Evolutionary conservation across 1,140 invertebrate species (phyloP).

Genomic region (Batillaria attramentaria): DNA sequence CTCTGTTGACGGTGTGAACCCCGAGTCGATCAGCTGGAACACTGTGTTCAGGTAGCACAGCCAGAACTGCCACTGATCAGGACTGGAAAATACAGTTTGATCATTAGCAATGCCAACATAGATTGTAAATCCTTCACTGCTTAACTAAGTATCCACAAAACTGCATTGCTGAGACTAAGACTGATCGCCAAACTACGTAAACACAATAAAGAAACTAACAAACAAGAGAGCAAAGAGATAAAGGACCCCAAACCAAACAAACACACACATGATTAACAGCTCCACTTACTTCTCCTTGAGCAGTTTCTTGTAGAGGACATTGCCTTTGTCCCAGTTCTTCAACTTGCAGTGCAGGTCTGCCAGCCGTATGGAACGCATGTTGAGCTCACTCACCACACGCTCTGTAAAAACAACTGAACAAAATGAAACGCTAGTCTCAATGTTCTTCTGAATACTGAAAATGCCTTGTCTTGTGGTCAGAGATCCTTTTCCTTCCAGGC

Average conservation of each 20-base stretch:
- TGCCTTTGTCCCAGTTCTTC: slow-evolving; percentile 81
- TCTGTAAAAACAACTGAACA: slow-evolving; percentile 48
- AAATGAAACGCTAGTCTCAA: neutral
- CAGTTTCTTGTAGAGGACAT: slow-evolving; percentile 79
- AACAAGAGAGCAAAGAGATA: too few relatives aligned
- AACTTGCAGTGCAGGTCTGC: slow-evolving; percentile 83
- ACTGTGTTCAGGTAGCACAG: slow-evolving; percentile 68
- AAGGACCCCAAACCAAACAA: neutral
- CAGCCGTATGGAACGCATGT: slow-evolving; percentile 77
- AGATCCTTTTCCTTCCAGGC: too few relatives aligned
- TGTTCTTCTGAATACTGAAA: too few relatives aligned
- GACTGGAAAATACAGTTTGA: slow-evolving; percentile 74
- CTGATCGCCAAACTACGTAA: too few relatives aligned
- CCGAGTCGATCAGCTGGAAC: slow-evolving; percentile 50
- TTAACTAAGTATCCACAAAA: too few relatives aligned
- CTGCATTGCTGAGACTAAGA: too few relatives aligned
- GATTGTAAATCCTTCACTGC: neutral
- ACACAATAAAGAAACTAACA: too few relatives aligned
- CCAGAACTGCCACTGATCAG: slow-evolving; percentile 72
- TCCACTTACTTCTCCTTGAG: slow-evolving; percentile 78
- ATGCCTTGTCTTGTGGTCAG: too few relatives aligned
- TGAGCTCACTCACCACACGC: slow-evolving; percentile 67
- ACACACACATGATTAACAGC: neutral
- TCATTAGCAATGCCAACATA: neutral
- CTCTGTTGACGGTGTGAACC: slow-evolving; percentile 43